Conservation (phyloP, 2,888 invertebrate genomes). For the Zhengitettix transpicula region DNA sequence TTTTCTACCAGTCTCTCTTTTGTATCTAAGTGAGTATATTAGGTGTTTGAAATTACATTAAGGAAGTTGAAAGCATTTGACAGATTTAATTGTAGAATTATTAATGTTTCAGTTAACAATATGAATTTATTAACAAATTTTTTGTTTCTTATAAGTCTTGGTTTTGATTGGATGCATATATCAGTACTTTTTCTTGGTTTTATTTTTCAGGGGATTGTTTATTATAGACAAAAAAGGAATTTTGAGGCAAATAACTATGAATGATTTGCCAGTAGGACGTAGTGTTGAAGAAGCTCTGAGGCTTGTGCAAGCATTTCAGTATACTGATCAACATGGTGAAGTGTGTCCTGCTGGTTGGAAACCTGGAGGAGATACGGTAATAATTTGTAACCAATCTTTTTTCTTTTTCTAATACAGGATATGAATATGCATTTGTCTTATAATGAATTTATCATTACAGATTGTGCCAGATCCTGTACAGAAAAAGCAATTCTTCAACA, state of each 20-base stretch:
- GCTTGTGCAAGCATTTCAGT: conserved; percentile 89
- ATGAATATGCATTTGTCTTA: too few species aligned
- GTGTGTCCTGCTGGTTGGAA: conserved; percentile 94
- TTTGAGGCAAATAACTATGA: conserved; percentile 88
- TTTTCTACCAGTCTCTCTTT: too few species aligned
- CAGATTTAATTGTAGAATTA: too few species aligned
- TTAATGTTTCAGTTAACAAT: too few species aligned
- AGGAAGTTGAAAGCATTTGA: too few species aligned
- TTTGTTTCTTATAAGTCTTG: too few species aligned
- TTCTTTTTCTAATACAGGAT: background rate
- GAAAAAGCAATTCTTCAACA: conserved; percentile 55
- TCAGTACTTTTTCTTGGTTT: too few species aligned
- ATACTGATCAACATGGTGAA: conserved; percentile 81
- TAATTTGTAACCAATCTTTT: conserved; percentile 16
- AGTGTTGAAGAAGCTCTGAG: conserved; percentile 89
- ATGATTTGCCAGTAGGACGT: conserved; percentile 83
- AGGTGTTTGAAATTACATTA: too few species aligned
- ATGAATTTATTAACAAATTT: too few species aligned
- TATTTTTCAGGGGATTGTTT: conserved; percentile 55
- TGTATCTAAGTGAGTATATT: too few species aligned
- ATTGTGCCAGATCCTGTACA: conserved; percentile 67
- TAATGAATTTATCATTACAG: conserved; percentile 32
- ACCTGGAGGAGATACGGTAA: conserved; percentile 80
- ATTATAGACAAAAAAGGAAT: conserved; percentile 82
- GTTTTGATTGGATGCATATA: too few species aligned